Percentiles rank a stretch among this genome's conserved stretches.
These are phyloP conservation scores for Hafferia zeledoni DNA, from an alignment of 2,797 vertebrate genomes.

Conservation along the genomic window DNA sequence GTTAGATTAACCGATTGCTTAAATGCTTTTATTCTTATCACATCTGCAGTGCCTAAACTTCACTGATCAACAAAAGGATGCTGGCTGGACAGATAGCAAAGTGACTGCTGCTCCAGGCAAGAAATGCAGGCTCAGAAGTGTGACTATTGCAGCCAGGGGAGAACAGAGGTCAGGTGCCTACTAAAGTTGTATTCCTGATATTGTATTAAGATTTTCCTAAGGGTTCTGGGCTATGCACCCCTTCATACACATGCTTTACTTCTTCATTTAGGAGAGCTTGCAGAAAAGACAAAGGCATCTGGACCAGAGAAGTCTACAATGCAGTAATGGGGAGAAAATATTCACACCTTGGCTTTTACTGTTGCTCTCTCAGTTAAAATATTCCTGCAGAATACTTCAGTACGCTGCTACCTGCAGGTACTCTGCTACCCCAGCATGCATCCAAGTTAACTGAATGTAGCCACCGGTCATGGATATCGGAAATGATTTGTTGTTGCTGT, in stretches of 20 bases:
- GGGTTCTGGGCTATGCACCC: neutral
- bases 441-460: neutral
- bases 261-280: neutral
- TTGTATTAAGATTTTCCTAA: neutral
- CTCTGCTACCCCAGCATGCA: neutral
- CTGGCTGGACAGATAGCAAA: constrained; percentile 1
- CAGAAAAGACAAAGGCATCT: neutral
- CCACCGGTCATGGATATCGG: neutral
- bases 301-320: neutral
- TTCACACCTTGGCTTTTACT: neutral
- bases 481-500: neutral
- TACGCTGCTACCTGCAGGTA: fast-evolving
- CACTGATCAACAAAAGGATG: constrained; percentile 44
- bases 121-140: constrained; percentile 4
- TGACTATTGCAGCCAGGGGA: neutral
- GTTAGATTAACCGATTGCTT: constrained; percentile 61
- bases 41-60: constrained; percentile 55
- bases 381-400: neutral
- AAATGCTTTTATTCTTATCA: constrained; percentile 62
- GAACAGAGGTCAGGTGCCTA: neutral
- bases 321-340: neutral
- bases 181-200: neutral
- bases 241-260: neutral
- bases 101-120: neutral
- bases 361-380: neutral